Percentiles rank a stretch among this genome's conserved stretches.
These are phyloP conservation scores for Chrysemys picta DNA, from an alignment of 2,113 vertebrate species.

Conservation along the genomic window DNA sequence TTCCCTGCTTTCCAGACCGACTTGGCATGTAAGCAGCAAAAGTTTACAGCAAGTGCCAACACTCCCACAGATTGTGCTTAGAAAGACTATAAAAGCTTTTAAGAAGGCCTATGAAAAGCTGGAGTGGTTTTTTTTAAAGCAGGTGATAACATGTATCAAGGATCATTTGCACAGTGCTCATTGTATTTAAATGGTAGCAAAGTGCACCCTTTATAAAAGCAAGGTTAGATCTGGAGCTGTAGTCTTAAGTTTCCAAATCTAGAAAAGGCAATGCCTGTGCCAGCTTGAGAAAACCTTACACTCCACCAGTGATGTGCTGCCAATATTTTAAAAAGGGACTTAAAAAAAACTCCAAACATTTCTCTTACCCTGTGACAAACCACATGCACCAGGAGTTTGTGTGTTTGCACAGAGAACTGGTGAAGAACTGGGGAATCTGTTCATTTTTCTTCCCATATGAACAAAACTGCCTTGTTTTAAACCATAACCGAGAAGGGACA, in stretches of 20 bases:
- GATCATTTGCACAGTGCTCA: rapidly evolving
- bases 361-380: neutral
- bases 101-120: neutral
- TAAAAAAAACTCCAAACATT: neutral
- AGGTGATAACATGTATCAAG: neutral
- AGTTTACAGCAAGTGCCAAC: rapidly evolving
- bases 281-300: neutral
- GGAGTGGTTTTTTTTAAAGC: neutral
- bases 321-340: neutral
- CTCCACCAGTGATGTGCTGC: neutral
- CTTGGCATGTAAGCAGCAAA: neutral
- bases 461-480: neutral
- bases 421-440: neutral
- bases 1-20: neutral
- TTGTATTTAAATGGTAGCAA: neutral
- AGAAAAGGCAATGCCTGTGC: neutral
- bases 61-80: neutral
- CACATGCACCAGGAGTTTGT: rapidly evolving
- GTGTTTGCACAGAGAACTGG: neutral
- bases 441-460: neutral
- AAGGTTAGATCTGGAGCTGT: neutral
- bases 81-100: neutral
- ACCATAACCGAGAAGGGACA: neutral
- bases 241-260: neutral
- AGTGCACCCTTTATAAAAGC: neutral